These are phyloP conservation scores for Eubucco bourcierii DNA, from an alignment of 2,113 vertebrate genomes.

Conservation along the genomic window DNA sequence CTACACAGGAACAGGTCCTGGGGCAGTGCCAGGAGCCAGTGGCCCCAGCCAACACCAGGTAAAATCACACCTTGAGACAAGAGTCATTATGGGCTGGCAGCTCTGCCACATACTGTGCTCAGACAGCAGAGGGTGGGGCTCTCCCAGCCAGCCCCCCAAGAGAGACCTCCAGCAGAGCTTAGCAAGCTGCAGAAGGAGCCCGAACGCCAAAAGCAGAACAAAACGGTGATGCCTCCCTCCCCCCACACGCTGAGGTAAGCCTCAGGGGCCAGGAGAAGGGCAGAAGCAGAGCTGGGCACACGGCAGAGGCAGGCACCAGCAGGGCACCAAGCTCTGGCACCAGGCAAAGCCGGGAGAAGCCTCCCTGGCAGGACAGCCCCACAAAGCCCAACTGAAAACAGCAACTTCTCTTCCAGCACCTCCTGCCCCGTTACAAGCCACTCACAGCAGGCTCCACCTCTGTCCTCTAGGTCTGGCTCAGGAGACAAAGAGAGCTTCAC, in stretches of 20 bases:
- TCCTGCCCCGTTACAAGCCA: neutral
- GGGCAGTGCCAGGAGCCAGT: no score
- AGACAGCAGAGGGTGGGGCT: no score
- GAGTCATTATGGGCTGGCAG: no score
- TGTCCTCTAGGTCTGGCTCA: neutral
- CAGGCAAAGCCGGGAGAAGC: neutral
- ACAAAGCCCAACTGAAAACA: neutral
- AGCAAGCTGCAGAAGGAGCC: neutral
- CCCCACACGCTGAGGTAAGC: neutral
- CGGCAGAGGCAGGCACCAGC: neutral
- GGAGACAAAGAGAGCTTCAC: neutral
- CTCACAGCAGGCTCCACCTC: neutral
- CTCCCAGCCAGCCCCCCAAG: no score
- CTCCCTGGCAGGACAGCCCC: neutral
- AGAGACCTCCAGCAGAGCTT: neutral
- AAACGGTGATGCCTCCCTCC: rapidly evolving
- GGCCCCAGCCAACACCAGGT: no score
- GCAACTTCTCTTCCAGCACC: neutral
- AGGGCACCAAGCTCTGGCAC: rapidly evolving
- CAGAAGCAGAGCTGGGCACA: rapidly evolving
- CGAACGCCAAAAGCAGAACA: neutral
- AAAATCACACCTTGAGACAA: no score
- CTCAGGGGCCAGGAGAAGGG: neutral
- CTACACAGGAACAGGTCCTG: neutral
- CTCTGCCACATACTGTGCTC: no score